These are phyloP conservation scores for Xiphydria camelus DNA, from an alignment of 2,888 invertebrate genomes.

Conservation along the genomic window DNA sequence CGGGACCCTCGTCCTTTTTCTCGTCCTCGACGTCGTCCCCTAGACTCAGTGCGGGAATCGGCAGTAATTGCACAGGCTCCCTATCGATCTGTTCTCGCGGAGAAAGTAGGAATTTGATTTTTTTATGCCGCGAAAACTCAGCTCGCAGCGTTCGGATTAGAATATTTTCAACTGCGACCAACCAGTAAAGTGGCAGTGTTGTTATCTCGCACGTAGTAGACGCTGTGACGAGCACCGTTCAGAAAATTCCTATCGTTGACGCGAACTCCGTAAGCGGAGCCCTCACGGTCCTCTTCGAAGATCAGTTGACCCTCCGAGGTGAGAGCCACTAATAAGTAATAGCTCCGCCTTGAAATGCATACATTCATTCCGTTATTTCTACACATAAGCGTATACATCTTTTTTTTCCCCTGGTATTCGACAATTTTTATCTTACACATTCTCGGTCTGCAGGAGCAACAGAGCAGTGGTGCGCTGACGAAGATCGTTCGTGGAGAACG, in stretches of 20 bases:
- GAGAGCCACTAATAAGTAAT: slow-evolving; percentile 80
- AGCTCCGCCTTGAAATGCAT: slow-evolving; percentile 68
- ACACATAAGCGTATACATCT: no score
- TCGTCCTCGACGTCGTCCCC: slow-evolving; percentile 61
- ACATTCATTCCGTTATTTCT: no score
- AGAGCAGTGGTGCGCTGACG: slow-evolving; percentile 79
- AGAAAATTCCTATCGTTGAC: slow-evolving; percentile 79
- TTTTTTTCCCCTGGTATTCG: no score
- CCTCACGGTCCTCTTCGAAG: slow-evolving; percentile 84
- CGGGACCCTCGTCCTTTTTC: slow-evolving; percentile 41
- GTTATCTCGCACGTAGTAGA: slow-evolving; percentile 69
- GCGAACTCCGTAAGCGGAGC: slow-evolving; percentile 72
- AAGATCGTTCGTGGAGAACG: slow-evolving; percentile 82
- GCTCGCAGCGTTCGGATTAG: no score
- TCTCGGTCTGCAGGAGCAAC: slow-evolving; percentile 79
- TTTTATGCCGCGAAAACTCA: not conserved
- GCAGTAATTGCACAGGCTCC: slow-evolving; percentile 71
- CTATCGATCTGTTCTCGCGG: slow-evolving; percentile 67
- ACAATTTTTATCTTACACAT: slow-evolving; percentile 74
- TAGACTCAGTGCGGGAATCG: slow-evolving; percentile 70
- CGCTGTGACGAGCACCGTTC: slow-evolving; percentile 80
- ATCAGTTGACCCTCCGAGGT: slow-evolving; percentile 82
- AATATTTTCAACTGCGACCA: slow-evolving; percentile 11
- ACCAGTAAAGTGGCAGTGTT: slow-evolving; percentile 69
- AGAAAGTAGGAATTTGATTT: no score